phyloP scores from a whole-genome alignment of 2,888 invertebrate species.

The Meteorus colon region DNA sequence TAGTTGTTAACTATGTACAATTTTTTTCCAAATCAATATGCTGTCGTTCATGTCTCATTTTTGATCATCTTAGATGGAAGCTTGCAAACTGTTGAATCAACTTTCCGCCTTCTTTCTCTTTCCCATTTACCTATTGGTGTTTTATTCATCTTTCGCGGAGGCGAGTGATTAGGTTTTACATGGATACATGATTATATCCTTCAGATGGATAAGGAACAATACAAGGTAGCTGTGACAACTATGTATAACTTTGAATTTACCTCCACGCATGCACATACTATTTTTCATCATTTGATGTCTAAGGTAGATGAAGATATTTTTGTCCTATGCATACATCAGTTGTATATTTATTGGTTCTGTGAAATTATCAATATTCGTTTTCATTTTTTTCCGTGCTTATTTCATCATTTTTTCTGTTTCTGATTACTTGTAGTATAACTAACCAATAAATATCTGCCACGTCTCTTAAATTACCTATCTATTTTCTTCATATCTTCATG shows the following conservation, averaged over 20 bases:
- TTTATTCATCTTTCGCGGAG: slow-evolving; percentile 36
- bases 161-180: slow-evolving; percentile 61
- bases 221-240: slow-evolving; percentile 42
- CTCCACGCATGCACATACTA: slow-evolving; percentile 55
- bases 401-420: too few relatives aligned
- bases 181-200: slow-evolving; percentile 62
- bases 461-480: slow-evolving; percentile 78
- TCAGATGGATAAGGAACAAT: slow-evolving; percentile 56
- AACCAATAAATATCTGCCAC: slow-evolving; percentile 77
- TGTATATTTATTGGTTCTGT: slow-evolving; percentile 64
- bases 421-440: too few relatives aligned
- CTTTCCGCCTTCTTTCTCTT: slow-evolving; percentile 45
- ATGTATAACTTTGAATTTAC: slow-evolving; percentile 30
- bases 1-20: slow-evolving; percentile 61
- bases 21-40: slow-evolving; percentile 52
- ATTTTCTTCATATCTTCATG: slow-evolving; percentile 76
- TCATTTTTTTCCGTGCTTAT: too few relatives aligned
- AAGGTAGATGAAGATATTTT: slow-evolving; percentile 45
- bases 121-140: not conserved
- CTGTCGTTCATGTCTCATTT: slow-evolving; percentile 45
- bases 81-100: slow-evolving; percentile 61
- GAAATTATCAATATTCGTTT: slow-evolving; percentile 61
- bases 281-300: slow-evolving; percentile 33
- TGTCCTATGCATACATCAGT: slow-evolving; percentile 45
- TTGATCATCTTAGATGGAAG: slow-evolving; percentile 60